Evolutionary conservation across 2,888 invertebrate genomes (phyloP).

Genomic region (Coenonympha arcania): DNA sequence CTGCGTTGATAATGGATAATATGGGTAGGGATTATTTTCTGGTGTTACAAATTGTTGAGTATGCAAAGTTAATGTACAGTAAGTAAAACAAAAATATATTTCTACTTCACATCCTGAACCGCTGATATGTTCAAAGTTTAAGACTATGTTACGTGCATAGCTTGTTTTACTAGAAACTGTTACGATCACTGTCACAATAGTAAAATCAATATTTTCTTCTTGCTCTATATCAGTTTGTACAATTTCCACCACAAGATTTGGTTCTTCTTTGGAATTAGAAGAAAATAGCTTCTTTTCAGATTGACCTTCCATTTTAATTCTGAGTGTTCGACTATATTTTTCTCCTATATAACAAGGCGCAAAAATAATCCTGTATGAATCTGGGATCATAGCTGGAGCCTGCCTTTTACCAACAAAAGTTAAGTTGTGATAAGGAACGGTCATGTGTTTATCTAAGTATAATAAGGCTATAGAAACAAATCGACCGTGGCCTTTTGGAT

Average conservation of each 20-base stretch:
- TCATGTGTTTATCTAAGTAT: constrained; percentile 57
- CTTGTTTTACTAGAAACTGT: constrained; percentile 36
- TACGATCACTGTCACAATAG: constrained; percentile 46
- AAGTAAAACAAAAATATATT: constrained; percentile 53
- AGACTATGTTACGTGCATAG: constrained; percentile 36
- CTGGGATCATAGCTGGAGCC: constrained; percentile 46
- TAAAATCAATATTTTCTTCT: constrained; percentile 32
- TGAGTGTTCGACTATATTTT: constrained; percentile 36
- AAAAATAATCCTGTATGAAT: constrained; percentile 49
- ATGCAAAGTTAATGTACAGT: constrained; percentile 58
- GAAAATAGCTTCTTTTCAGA: constrained; percentile 42
- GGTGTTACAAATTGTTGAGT: constrained; percentile 36
- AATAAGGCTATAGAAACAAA: constrained; percentile 53
- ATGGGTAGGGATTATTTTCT: constrained; percentile 56
- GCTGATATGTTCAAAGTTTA: constrained; percentile 46
- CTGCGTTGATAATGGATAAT: constrained; percentile 49
- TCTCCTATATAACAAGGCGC: constrained; percentile 50
- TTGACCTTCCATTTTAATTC: constrained; percentile 42
- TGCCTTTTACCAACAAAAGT: constrained; percentile 54
- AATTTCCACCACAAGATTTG: constrained; percentile 41
- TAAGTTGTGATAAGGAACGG: constrained; percentile 56
- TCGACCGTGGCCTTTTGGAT: constrained; percentile 54
- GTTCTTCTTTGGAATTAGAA: constrained; percentile 44
- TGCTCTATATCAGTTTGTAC: constrained; percentile 30
- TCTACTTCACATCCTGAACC: constrained; percentile 57